A percentile compares a stretch with the other conserved stretches of the same genome.
These are phyloP conservation scores for Macrophya annulata DNA, from an alignment of 2,888 invertebrate genomes.

Conservation along the genomic window DNA sequence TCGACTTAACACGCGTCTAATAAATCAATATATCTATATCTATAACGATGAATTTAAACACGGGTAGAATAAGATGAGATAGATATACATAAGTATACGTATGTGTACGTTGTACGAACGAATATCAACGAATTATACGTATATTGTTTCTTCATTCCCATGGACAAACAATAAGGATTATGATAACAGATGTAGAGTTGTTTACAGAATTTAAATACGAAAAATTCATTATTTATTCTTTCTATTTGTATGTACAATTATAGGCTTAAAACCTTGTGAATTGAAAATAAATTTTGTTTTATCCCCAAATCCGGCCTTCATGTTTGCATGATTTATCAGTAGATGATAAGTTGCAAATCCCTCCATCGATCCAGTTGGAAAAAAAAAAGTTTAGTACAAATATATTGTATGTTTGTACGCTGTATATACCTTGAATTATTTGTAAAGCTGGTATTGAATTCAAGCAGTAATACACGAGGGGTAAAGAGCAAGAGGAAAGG, in stretches of 20 bases:
- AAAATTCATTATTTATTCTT: neutral
- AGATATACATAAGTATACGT: neutral
- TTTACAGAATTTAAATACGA: neutral
- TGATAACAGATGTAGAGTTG: neutral
- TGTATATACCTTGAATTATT: neutral
- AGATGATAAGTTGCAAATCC: neutral
- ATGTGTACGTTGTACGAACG: neutral
- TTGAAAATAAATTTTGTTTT: neutral
- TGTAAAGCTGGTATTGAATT: neutral
- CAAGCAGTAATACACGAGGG: neutral
- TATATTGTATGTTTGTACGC: too few relatives aligned
- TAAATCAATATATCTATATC: constrained; percentile 31
- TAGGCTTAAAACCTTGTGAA: neutral
- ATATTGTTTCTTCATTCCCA: neutral
- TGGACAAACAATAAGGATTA: neutral
- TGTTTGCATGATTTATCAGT: neutral
- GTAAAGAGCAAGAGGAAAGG: neutral
- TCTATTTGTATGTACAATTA: neutral
- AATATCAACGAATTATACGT: neutral
- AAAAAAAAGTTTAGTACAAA: neutral
- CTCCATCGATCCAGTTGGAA: neutral
- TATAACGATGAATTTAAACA: neutral
- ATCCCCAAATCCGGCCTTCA: neutral
- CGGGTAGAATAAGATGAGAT: neutral
- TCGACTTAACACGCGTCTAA: neutral